Evolutionary conservation across 2,113 vertebrate genomes (phyloP).

Genomic region (Chaetodon trifascialis): DNA sequence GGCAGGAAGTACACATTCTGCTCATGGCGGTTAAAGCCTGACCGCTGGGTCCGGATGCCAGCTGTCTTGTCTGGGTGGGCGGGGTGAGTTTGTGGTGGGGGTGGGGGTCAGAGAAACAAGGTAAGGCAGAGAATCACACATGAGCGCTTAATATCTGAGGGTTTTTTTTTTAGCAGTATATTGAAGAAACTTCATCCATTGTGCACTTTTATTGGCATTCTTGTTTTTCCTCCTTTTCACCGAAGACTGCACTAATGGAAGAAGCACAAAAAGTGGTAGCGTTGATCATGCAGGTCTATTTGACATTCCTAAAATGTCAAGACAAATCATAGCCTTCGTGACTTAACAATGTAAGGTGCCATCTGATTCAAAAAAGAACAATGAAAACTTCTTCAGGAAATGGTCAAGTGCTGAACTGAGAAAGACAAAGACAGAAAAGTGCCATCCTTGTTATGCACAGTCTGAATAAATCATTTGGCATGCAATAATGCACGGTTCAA

Average conservation of each 20-base stretch:
- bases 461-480: slow-evolving; percentile 6
- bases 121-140: slow-evolving; percentile 47
- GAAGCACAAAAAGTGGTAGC: not conserved
- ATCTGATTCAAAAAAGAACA: slow-evolving; percentile 1
- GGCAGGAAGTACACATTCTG: slow-evolving; percentile 96
- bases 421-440: not conserved
- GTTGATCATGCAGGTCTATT: not conserved
- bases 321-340: slow-evolving; percentile 7
- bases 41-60: slow-evolving; percentile 90
- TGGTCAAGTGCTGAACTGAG: not conserved
- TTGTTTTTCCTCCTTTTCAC: slow-evolving; percentile 4
- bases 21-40: slow-evolving; percentile 95
- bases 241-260: not conserved
- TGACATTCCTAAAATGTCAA: slow-evolving; percentile 6
- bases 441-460: not conserved
- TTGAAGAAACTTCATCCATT: slow-evolving; percentile 21
- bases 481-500: slow-evolving; percentile 16
- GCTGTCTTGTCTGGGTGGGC: slow-evolving; percentile 91
- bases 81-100: not conserved
- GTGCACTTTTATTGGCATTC: slow-evolving; percentile 3
- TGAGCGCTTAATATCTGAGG: slow-evolving; percentile 12
- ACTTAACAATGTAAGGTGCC: not conserved
- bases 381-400: not conserved
- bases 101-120: slow-evolving; percentile 29
- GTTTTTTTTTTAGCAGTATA: slow-evolving; percentile 8